Percentiles rank a stretch among this genome's conserved stretches.
Conservation (phyloP, 2,113 vertebrate genomes). For the Xenopus laevis region DNA sequence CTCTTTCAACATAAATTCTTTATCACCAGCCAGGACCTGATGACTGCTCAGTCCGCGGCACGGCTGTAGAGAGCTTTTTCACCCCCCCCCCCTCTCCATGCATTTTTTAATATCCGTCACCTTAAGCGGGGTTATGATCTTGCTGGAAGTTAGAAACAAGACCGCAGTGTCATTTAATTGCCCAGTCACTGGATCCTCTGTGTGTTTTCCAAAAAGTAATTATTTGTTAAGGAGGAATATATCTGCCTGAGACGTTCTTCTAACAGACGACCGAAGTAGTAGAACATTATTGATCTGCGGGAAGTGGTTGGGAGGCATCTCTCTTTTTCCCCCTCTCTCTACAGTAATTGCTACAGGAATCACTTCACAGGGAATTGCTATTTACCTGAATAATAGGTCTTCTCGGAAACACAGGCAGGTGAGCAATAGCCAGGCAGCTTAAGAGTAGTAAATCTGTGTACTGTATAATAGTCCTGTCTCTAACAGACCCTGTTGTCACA, state of each 20-base stretch:
- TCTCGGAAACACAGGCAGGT: neutral
- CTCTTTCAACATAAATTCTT: no score
- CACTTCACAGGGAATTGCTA: neutral
- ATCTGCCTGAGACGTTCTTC: conserved; percentile 10
- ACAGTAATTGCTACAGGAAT: conserved; percentile 20
- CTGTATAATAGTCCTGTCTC: no score
- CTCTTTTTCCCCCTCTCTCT: neutral
- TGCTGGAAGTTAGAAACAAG: conserved; percentile 1
- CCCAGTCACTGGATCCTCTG: conserved; percentile 5
- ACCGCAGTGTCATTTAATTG: conserved; percentile 18
- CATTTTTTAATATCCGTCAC: conserved; percentile 23
- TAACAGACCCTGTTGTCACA: no score
- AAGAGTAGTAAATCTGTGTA: no score
- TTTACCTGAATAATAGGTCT: neutral
- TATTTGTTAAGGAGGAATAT: conserved; percentile 24
- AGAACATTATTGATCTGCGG: conserved; percentile 11
- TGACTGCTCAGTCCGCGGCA: neutral
- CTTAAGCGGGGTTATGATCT: conserved; percentile 13
- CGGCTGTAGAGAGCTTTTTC: neutral
- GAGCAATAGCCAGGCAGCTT: no score
- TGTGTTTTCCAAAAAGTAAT: conserved; percentile 35
- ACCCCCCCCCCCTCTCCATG: neutral
- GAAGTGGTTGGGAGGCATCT: neutral
- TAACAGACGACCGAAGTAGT: neutral
- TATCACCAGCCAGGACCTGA: no score